Base-by-base conservation (phyloP, 2,888 invertebrate genomes). In the Electrophaes corylata region DNA sequence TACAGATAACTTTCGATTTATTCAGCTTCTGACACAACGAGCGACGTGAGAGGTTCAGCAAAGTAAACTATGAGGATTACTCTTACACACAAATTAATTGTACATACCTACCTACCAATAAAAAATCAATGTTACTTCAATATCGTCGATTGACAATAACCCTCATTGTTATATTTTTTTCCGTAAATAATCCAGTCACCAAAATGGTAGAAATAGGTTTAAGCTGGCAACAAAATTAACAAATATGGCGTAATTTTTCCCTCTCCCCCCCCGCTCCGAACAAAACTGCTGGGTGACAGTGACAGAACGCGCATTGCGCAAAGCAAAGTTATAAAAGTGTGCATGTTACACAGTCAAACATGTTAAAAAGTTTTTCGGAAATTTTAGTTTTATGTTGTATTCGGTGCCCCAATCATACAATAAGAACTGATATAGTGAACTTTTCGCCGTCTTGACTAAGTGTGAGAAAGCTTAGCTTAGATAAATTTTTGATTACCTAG, bases 371-470 rank as follows among this genome's bases (percentile, higher is more conserved):
- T 93, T 94, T 93, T 93, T 89, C 92, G 91, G 93, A 92, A 91
- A 92, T 94, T 93, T 93, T 93, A 91, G 93, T 93, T 92, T 92
- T 93, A 93, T 93, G 93, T 94, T 93, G 92, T 92, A 95, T 94
- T 93, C 93, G 93, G 94, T 94, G 93, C 88, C 90, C 92, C 91
- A 93, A 93, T 93, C 93, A 93, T 93, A 93, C 93, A 92, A 93
- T 92, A 92, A 94, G 93, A 94, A 94, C 94, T 92, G 93, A 92
- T 93, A 94, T 93, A 94, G 90, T 92, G 83, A 95, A 95, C 94
- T 94, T 93, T 95, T 94, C 94, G 92, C 95, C 95, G 86, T 96
- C 95, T 94, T 96, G 95, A 95, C 95, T 93, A 92, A 86, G 91
- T 88, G 89, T 77, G 89, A 77, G 79, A 85, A 45, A 82, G 75